Evolutionary conservation across 2,113 vertebrate species (phyloP).

Genomic region (Calonectris borealis): DNA sequence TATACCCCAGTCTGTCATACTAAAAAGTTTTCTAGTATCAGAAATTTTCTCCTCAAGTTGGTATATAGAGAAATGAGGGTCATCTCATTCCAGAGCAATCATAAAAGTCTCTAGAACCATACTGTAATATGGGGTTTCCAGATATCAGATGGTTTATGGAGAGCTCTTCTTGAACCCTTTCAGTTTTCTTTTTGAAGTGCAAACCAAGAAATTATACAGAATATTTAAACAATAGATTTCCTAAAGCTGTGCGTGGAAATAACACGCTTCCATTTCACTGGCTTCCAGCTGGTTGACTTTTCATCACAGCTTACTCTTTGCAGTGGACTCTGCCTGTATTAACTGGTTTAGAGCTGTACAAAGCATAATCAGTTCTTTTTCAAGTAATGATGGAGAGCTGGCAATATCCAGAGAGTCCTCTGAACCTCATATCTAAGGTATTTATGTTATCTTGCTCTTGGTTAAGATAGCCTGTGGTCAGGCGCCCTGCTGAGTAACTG

Average conservation of each 20-base stretch:
- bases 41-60: neutral
- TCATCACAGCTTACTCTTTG: neutral
- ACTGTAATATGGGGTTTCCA: neutral
- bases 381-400: neutral
- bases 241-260: neutral
- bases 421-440: neutral
- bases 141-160: neutral
- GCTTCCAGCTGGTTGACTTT: neutral
- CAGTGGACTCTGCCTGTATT: neutral
- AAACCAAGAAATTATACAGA: neutral
- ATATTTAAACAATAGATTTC: slow-evolving; percentile 9
- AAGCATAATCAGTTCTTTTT: neutral
- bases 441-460: neutral
- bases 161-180: neutral
- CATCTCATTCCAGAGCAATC: neutral
- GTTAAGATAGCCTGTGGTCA: neutral
- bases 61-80: neutral
- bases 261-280: neutral
- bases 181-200: neutral
- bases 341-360: neutral
- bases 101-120: neutral
- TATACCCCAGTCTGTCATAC: neutral
- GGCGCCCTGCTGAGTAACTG: neutral
- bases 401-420: neutral
- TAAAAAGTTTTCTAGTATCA: neutral